A percentile compares a stretch with the other conserved stretches of the same genome.
phyloP scores from a whole-genome alignment of 2,888 invertebrate species.

The Ennomos erosarius region DNA sequence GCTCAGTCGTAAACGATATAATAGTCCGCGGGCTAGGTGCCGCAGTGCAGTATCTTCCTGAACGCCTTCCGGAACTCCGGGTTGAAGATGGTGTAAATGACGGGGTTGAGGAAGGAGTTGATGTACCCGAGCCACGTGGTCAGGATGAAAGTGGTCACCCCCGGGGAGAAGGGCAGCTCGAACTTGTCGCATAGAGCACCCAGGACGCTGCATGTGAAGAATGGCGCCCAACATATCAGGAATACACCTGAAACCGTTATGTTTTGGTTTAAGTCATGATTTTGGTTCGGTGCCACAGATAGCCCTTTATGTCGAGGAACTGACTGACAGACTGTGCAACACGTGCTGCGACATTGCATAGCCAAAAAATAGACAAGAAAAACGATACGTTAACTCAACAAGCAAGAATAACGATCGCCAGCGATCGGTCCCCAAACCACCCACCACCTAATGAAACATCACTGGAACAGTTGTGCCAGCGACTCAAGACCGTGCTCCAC shows the following conservation, averaged over 20 bases:
- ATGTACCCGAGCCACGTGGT: slow-evolving; percentile 99
- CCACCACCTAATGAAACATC: too few species aligned
- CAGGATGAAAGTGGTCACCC: slow-evolving; percentile 95
- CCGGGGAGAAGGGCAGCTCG: slow-evolving; percentile 91
- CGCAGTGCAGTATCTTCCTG: slow-evolving; percentile 93
- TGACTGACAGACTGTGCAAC: too few species aligned
- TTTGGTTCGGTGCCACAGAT: too few species aligned
- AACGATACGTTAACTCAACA: too few species aligned
- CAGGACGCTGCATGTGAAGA: slow-evolving; percentile 99
- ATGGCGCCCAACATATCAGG: slow-evolving; percentile 99
- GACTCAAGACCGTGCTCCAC: too few species aligned
- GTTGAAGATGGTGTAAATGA: slow-evolving; percentile 98
- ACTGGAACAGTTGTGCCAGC: too few species aligned
- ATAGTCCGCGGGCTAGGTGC: slow-evolving; percentile 80
- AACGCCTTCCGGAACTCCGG: slow-evolving; percentile 99
- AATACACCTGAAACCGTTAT: slow-evolving; percentile 92
- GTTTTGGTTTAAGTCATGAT: not conserved
- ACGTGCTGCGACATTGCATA: too few species aligned
- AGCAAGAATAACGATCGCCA: too few species aligned
- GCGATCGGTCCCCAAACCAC: too few species aligned
- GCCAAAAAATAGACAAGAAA: too few species aligned
- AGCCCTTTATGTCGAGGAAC: too few species aligned
- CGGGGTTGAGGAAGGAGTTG: slow-evolving; percentile 96
- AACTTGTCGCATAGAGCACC: slow-evolving; percentile 98
- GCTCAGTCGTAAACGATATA: slow-evolving; percentile 66